A percentile compares a stretch with the other conserved stretches of the same genome.
These are phyloP conservation scores for Pseudorhombus dupliciocellatus DNA, from an alignment of 2,113 vertebrate species.

Conservation along the genomic window DNA sequence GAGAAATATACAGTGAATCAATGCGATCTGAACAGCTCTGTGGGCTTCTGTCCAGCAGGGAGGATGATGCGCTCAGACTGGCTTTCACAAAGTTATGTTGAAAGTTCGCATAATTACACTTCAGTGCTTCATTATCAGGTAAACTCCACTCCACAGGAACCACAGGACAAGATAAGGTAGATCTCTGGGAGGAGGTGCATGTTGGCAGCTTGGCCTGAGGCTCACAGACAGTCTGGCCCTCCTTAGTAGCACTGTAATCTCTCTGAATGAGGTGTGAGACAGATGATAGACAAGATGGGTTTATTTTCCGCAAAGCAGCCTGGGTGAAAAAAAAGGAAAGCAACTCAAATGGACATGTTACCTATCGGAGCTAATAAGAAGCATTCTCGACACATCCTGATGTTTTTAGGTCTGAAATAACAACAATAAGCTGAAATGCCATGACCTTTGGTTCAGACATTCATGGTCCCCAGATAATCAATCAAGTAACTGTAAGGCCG, in stretches of 20 bases:
- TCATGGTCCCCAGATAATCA: not conserved
- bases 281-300: conserved; percentile 18
- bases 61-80: conserved; percentile 71
- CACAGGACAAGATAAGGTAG: conserved; percentile 73
- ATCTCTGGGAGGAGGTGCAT: conserved; percentile 51
- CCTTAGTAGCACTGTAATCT: conserved; percentile 32
- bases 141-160: conserved; percentile 61
- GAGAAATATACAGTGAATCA: conserved; percentile 44
- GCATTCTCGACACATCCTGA: not conserved
- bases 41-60: conserved; percentile 72
- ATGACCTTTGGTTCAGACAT: not conserved
- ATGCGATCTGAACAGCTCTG: conserved; percentile 51
- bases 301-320: not conserved
- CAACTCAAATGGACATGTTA: not conserved
- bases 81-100: conserved; percentile 73
- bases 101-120: conserved; percentile 75
- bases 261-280: conserved; percentile 47
- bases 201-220: conserved; percentile 55
- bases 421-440: not conserved
- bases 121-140: conserved; percentile 68
- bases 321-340: conserved; percentile 16
- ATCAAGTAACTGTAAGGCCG: not conserved
- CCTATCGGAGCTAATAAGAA: not conserved
- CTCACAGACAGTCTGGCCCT: conserved; percentile 57
- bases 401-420: not conserved